Conservation (phyloP, 1,140 invertebrate genomes). For the Myzus persicae region DNA sequence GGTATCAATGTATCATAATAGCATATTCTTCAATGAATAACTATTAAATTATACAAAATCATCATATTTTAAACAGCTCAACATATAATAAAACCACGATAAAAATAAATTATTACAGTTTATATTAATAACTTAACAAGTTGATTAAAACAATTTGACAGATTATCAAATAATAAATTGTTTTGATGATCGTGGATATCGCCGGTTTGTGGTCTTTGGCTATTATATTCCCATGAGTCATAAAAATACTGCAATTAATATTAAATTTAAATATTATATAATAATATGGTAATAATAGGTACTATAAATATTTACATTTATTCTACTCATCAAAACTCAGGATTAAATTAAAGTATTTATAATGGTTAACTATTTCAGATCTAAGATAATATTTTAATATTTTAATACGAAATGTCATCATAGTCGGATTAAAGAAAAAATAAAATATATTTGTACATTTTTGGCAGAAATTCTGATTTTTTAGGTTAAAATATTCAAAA, state of each 20-base stretch:
- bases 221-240: not conserved
- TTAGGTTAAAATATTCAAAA: not conserved
- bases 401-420: not conserved
- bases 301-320: not conserved
- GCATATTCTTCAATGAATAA: not conserved
- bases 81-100: not conserved
- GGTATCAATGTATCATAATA: not conserved
- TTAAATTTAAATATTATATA: not conserved
- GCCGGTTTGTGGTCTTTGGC: not conserved
- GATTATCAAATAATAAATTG: not conserved
- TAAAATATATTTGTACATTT: not conserved
- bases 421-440: not conserved
- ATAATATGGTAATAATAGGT: not conserved
- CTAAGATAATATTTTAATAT: not conserved
- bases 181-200: not conserved
- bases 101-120: not conserved
- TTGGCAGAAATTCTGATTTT: no score
- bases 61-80: not conserved
- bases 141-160: constrained; percentile 9
- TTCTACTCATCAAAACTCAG: not conserved
- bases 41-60: not conserved
- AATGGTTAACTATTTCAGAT: not conserved
- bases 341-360: not conserved
- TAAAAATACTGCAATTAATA: not conserved
- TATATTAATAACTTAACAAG: not conserved